Evolutionary conservation across 2,113 vertebrate genomes (phyloP), one percentile per base, ranked within the genome.

Genomic region (Capreolus pygargus): DNA sequence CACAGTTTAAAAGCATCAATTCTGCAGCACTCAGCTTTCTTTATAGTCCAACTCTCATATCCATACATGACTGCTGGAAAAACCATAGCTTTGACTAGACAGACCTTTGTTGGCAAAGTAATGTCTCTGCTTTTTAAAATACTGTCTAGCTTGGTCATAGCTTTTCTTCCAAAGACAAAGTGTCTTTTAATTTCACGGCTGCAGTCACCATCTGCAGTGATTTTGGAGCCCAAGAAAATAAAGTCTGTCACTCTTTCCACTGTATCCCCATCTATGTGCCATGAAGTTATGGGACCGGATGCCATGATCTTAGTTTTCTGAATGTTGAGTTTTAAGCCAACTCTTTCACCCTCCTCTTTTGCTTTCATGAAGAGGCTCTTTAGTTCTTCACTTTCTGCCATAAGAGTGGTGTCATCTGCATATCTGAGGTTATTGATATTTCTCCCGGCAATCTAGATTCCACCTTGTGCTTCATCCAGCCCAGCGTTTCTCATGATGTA

Each of bases 111-210:
- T 70, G 64, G 64, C n/a, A 36, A 70, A 36, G 19, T 70, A 36
- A 70, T 12, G 19, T 70, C n/a, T 70, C 17, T 36, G n/a, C 64
- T 70, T 70, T 70, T 70, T 36, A 36, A 12, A 23, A 70, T 23
- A 5, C 64, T 70, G 2, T 36, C n/a, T 70, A 70, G 19, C 9
- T 70, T 70, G 64, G n/a, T 36, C n/a, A 70, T 36, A 23, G 64
- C 19, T 70, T 70, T 36, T 36, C n/a, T 36, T 70, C 64, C 64
- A 70, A 70, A 9, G 64, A 12, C n/a, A 19, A 70, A 70, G n/a
- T 0, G 0, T 23, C n/a, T 36, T 70, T 36, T 70, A 36, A 36
- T 70, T 36, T 36, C 64, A 70, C 2, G 0, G 64, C 19, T 36
- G 64, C n/a, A 70, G 2, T 70, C n/a, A 70, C n/a, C n/a, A 70